Conservation (phyloP, 2,113 vertebrate genomes). For the Gavia stellata region DNA sequence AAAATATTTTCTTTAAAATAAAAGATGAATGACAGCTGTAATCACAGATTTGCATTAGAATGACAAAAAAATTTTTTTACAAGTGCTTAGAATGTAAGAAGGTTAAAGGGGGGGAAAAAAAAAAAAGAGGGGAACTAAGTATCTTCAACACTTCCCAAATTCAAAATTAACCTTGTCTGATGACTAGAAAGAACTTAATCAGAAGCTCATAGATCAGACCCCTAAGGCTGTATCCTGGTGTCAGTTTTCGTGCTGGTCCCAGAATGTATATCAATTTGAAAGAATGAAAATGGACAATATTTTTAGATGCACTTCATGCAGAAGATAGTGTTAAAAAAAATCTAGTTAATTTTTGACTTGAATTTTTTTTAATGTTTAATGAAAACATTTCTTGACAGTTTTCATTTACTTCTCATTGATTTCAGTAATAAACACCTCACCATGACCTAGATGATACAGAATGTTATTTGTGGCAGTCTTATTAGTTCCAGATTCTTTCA, state of each 20-base stretch:
- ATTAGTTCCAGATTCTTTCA: neutral
- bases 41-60: neutral
- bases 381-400: neutral
- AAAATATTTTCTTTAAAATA: neutral
- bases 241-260: neutral
- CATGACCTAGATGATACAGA: neutral
- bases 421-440: neutral
- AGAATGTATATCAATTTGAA: neutral
- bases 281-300: neutral
- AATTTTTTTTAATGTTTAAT: neutral
- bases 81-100: neutral
- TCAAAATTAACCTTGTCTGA: neutral
- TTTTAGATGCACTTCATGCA: neutral
- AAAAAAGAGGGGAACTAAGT: neutral
- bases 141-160: neutral
- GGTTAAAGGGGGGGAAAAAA: neutral
- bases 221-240: neutral
- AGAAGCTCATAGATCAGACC: neutral
- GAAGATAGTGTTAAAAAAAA: neutral
- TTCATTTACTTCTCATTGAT: neutral
- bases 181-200: neutral
- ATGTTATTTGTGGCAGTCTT: neutral
- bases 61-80: neutral
- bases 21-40: neutral
- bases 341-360: neutral